These are phyloP conservation scores for Nannospalax galili DNA, from an alignment of 2,113 vertebrate genomes.

Conservation along the genomic window DNA sequence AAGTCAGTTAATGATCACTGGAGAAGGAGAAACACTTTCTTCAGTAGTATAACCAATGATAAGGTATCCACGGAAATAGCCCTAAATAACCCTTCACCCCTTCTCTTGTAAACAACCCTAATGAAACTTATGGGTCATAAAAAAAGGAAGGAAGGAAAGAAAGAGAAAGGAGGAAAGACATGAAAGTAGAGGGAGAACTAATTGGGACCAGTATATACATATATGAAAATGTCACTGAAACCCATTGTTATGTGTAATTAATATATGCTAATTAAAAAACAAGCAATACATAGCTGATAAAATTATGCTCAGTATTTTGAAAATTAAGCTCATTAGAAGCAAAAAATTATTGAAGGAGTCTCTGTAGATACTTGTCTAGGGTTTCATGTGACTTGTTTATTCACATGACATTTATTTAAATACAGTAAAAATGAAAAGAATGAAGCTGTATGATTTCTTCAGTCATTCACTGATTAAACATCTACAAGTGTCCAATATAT, in stretches of 20 bases:
- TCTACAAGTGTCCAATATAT: neutral
- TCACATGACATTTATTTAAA: conserved; percentile 19
- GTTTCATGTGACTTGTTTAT: conserved; percentile 10
- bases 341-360: conserved; percentile 9
- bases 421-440: conserved; percentile 42
- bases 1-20: neutral
- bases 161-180: neutral
- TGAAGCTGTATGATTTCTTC: neutral
- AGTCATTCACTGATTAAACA: neutral
- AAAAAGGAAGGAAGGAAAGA: neutral
- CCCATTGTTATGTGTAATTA: neutral
- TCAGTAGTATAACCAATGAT: neutral
- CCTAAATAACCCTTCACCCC: neutral
- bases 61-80: neutral
- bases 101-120: neutral
- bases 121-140: neutral
- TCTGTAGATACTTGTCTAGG: conserved; percentile 2
- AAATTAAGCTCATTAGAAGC: conserved; percentile 10
- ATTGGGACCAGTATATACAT: neutral
- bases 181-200: too few species aligned
- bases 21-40: neutral
- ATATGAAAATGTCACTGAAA: neutral
- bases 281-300: neutral
- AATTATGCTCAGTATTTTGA: neutral
- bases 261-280: neutral